Evolutionary conservation across 2,888 invertebrate species (phyloP).

Genomic region (Lacanobia oleracea): DNA sequence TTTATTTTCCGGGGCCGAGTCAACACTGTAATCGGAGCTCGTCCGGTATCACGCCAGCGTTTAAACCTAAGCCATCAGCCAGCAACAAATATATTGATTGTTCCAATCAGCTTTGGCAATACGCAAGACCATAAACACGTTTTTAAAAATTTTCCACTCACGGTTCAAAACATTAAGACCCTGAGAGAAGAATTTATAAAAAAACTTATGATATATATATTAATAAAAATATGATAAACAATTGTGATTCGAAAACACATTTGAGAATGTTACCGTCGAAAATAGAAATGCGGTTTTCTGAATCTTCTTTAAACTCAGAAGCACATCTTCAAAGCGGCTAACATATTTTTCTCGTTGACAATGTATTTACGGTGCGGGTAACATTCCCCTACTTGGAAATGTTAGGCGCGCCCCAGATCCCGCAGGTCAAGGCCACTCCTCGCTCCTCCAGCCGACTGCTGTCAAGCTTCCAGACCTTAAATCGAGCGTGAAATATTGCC

Average conservation of each 20-base stretch:
- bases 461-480: slow-evolving; percentile 59
- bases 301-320: neutral
- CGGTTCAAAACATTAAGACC: no score
- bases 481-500: slow-evolving; percentile 69
- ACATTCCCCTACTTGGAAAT: slow-evolving; percentile 20
- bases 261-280: neutral
- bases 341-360: slow-evolving; percentile 37
- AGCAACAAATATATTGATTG: neutral
- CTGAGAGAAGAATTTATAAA: no score
- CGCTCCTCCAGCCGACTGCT: slow-evolving; percentile 53
- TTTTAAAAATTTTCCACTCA: neutral
- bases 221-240: neutral
- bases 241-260: neutral
- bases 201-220: no score
- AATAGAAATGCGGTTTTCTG: neutral
- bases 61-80: no score
- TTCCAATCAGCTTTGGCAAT: neutral
- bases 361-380: slow-evolving; percentile 20
- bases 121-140: neutral
- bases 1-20: neutral
- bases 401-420: slow-evolving; percentile 58
- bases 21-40: neutral
- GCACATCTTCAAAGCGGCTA: neutral
- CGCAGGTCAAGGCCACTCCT: slow-evolving; percentile 62
- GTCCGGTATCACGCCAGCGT: neutral